Percentiles rank a stretch among this genome's conserved stretches.
Conservation (phyloP, 2,797 vertebrate genomes). For the Gobio occitaniae region DNA sequence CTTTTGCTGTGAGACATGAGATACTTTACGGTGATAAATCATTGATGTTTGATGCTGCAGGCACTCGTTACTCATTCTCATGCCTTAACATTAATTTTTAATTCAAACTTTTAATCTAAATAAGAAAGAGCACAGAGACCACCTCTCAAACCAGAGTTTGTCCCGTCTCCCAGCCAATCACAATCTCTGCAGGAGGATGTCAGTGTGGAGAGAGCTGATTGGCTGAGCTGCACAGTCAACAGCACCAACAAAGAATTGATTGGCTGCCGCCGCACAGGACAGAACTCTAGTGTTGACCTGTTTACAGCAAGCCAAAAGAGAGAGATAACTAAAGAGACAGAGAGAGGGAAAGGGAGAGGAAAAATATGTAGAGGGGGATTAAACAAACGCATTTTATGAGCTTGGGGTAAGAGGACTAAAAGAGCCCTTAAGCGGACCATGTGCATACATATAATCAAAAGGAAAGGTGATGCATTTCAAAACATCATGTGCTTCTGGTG, state of each 20-base stretch:
- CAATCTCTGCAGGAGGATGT: not conserved
- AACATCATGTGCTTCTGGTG: not conserved
- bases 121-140: constrained; percentile 21
- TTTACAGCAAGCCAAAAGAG: constrained; percentile 47
- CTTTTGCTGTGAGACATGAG: constrained; percentile 33
- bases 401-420: constrained; percentile 33
- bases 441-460: constrained; percentile 34
- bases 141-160: constrained; percentile 13
- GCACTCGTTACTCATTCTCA: not conserved
- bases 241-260: not conserved
- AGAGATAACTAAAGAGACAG: not conserved
- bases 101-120: constrained; percentile 43
- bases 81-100: constrained; percentile 27
- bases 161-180: not conserved
- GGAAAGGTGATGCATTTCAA: constrained; percentile 11
- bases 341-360: not conserved
- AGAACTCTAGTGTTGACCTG: constrained; percentile 42
- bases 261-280: constrained; percentile 30
- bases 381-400: constrained; percentile 43
- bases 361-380: constrained; percentile 4
- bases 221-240: constrained; percentile 4
- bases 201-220: constrained; percentile 7
- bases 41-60: constrained; percentile 44
- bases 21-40: constrained; percentile 46
- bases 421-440: not conserved